Evolutionary conservation across 2,888 invertebrate genomes (phyloP), one percentile per base, ranked within the genome.

Genomic region (Eustalomyia histrio): DNA sequence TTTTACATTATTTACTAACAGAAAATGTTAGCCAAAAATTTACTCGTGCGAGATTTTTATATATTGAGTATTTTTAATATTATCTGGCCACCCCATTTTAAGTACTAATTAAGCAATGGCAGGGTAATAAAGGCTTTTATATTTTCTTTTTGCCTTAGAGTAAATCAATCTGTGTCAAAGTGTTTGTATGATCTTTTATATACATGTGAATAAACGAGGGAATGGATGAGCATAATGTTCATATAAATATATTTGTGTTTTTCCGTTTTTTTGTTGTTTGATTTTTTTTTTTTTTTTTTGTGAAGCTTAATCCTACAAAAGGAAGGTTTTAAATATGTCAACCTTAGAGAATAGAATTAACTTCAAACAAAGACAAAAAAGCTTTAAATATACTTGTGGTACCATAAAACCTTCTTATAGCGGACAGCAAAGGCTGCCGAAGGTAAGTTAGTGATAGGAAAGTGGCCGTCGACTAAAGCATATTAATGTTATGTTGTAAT

Each of bases 131-230:
- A 69, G n/a, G 12, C 61, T 43, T 29, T 24, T 53, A 18, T 21
- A 6, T 12, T 53, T 43, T 65, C 0, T 65, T n/a, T 24, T 21
- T 60, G 50, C 58, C 29, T 74, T 53, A 14, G 18, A 68, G 58
- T 80, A 73, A 81, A 81, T 81, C 80, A 81, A 78, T 81, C 80
- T 81, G 76, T 76, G 80, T 78, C 80, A 74, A 81, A 74, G 64
- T 74, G 60, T 76, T 69, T 76, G 69, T 67, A 65, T 81, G 80
- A 69, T 73, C 50, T 81, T 65, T 61, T 72, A 50, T 52, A 24
- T 24, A 69, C 67, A 80, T 68, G 64, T 55, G 68, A 76, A 43
- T 57, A 55, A 67, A 53, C 50, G 35, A 65, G 14, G 21, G 21
- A 60, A 75, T 71, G 64, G 47, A 71, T 71, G 61, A 52, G 24